phyloP scores from a whole-genome alignment of 2,888 invertebrate species.

The Agrotis segetum region DNA sequence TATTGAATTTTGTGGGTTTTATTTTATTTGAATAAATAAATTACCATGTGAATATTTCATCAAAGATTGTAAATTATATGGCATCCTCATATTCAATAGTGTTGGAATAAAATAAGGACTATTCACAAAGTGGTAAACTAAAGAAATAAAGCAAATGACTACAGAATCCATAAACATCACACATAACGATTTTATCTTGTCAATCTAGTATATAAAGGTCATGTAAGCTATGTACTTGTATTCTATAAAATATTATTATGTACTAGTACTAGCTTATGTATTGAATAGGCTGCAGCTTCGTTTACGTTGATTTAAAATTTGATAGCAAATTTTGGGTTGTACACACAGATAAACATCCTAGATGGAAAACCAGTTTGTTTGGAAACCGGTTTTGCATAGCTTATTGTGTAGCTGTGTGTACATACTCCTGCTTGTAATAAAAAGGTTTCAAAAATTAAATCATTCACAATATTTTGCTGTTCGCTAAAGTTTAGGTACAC shows the following conservation, averaged over 20 bases:
- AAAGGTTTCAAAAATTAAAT: not conserved
- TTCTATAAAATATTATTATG: not conserved
- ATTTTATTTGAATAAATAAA: not conserved
- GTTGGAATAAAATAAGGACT: not conserved
- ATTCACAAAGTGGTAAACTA: not conserved
- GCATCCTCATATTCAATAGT: not conserved
- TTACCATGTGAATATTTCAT: too few relatives aligned
- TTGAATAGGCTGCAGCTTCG: too few relatives aligned
- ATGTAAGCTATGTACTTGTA: not conserved
- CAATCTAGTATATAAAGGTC: conserved; percentile 46
- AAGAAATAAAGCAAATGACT: not conserved
- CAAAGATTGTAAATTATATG: not conserved
- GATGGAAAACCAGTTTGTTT: too few relatives aligned
- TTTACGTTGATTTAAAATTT: too few relatives aligned
- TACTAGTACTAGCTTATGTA: not conserved
- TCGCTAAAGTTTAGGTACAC: not conserved
- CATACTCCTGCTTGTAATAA: too few relatives aligned
- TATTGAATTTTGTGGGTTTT: not conserved
- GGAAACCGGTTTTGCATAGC: too few relatives aligned
- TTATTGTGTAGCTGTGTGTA: too few relatives aligned
- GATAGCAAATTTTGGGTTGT: too few relatives aligned
- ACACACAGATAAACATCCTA: too few relatives aligned
- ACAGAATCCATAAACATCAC: conserved; percentile 16
- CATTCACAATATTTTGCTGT: conserved; percentile 13
- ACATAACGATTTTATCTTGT: conserved; percentile 29